A percentile compares a stretch with the other conserved stretches of the same genome.
These are phyloP conservation scores for Rafetus swinhoei DNA, from an alignment of 2,113 vertebrate genomes.

Conservation along the genomic window DNA sequence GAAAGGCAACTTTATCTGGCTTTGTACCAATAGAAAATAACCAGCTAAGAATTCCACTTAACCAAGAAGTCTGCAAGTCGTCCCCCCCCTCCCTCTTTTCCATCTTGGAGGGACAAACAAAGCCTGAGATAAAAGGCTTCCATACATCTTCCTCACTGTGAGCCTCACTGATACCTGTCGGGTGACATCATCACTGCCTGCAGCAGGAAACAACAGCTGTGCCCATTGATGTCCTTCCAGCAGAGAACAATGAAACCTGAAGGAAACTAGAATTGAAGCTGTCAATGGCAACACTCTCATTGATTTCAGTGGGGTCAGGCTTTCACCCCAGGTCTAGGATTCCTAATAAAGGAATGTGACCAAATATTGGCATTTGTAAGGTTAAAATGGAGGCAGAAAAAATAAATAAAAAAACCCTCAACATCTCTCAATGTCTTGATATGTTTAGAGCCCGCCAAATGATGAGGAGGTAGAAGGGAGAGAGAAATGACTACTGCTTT, in stretches of 20 bases:
- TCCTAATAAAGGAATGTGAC: not conserved
- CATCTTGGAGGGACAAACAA: conserved; percentile 9
- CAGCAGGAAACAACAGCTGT: accelerated
- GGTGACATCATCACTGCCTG: not conserved
- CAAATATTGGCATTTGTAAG: not conserved
- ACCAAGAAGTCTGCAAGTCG: not conserved
- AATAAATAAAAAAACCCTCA: not conserved
- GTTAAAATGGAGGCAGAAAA: not conserved
- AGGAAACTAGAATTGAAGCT: accelerated
- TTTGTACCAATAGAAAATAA: conserved; percentile 2
- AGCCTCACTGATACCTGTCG: accelerated
- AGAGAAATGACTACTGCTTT: not conserved
- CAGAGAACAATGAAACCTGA: not conserved
- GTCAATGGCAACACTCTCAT: not conserved
- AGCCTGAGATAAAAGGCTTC: conserved; percentile 20
- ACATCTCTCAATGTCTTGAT: not conserved
- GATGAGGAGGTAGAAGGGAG: not conserved
- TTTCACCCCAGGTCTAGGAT: not conserved
- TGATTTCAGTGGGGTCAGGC: not conserved
- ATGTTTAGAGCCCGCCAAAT: not conserved
- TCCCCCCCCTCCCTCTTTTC: not conserved
- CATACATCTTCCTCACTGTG: not conserved
- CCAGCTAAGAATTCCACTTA: not conserved
- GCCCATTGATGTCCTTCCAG: not conserved
- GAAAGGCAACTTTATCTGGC: not conserved